Percentiles rank a stretch among this genome's conserved stretches.
These are phyloP conservation scores for Chrysolina oricalcia DNA, from an alignment of 2,888 invertebrate species.

Conservation along the genomic window DNA sequence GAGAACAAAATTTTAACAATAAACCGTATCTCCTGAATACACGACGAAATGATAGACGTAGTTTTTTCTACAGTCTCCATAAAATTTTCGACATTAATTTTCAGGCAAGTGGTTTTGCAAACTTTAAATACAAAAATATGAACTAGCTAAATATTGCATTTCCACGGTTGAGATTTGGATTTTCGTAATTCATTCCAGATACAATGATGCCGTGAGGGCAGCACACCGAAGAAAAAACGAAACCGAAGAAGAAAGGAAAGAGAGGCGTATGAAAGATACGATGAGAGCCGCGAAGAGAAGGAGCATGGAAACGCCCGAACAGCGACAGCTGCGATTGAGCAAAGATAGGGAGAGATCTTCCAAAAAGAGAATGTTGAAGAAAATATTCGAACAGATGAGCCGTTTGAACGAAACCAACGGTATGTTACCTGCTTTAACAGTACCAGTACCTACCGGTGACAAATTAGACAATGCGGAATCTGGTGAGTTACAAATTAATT, in stretches of 20 bases:
- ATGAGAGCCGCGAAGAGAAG: conserved; percentile 35
- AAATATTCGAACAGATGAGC: conserved; percentile 29
- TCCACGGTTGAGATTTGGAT: too few relatives aligned
- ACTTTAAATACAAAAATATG: too few relatives aligned
- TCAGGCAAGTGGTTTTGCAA: too few relatives aligned
- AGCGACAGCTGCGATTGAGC: conserved; percentile 25
- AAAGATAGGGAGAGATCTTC: conserved; percentile 37
- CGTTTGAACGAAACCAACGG: not conserved
- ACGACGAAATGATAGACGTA: too few relatives aligned
- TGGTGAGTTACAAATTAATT: conserved; percentile 17
- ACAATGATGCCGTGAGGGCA: conserved; percentile 42
- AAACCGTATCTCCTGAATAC: too few relatives aligned
- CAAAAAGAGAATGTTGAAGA: conserved; percentile 35
- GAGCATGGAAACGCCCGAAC: conserved; percentile 38
- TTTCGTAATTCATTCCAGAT: not conserved
- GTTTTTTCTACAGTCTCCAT: too few relatives aligned
- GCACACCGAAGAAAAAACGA: conserved; percentile 39
- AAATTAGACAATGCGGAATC: not conserved
- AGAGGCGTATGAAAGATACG: conserved; percentile 35
- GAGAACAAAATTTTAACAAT: too few relatives aligned
- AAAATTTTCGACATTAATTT: too few relatives aligned
- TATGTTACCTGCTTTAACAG: not conserved
- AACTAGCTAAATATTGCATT: too few relatives aligned
- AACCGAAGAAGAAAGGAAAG: conserved; percentile 34
- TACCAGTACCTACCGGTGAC: not conserved